Conservation (phyloP, 2,113 vertebrate genomes). For the Actinemys pallida region DNA sequence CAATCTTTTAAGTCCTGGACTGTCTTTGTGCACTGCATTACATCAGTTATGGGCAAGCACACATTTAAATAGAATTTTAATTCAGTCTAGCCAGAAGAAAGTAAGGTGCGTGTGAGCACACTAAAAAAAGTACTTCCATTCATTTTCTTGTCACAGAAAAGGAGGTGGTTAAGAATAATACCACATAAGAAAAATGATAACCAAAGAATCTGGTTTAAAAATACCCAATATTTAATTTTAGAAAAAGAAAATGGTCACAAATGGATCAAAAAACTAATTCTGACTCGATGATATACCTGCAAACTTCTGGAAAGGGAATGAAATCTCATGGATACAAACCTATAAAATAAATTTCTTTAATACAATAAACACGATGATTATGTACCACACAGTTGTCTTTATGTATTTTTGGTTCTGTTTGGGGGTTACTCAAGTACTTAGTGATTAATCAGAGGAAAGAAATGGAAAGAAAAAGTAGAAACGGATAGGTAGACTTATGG, state of each 20-base stretch:
- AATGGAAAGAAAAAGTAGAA: not conserved
- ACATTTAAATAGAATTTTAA: not conserved
- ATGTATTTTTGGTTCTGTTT: not conserved
- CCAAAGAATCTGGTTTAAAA: not conserved
- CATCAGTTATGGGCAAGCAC: not conserved
- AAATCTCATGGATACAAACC: not conserved
- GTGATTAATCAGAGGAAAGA: not conserved
- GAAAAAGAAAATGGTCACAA: not conserved
- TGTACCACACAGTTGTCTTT: not conserved
- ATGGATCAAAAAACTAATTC: not conserved
- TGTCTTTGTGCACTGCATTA: not conserved
- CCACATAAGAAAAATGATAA: not conserved
- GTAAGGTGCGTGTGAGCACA: not conserved
- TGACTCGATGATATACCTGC: not conserved
- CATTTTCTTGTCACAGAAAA: not conserved
- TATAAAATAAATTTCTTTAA: not conserved
- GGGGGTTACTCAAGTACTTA: not conserved
- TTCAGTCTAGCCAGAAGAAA: not conserved
- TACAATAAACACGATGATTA: not conserved
- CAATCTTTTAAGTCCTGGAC: not conserved
- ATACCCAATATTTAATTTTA: not conserved
- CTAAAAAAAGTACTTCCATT: not conserved
- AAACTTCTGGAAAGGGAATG: not conserved
- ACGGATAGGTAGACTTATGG: too few relatives aligned
- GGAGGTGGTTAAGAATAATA: not conserved